Conservation (phyloP, 2,113 vertebrate species). For the Lagopus muta region DNA sequence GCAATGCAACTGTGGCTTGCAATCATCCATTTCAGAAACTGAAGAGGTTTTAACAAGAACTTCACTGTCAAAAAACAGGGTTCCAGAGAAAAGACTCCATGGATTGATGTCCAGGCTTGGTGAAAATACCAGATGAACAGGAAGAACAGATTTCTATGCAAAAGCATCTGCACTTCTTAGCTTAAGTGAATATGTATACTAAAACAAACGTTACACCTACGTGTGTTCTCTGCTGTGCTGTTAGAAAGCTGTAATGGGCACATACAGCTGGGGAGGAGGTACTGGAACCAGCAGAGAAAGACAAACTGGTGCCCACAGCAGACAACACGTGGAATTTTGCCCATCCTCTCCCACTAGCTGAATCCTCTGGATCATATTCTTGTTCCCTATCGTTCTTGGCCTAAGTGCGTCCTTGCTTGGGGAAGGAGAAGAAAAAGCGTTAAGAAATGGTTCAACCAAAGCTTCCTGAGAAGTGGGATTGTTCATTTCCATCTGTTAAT, state of each 20-base stretch:
- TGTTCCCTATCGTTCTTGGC: background rate
- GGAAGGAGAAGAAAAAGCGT: background rate
- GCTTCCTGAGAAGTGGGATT: conserved; percentile 19
- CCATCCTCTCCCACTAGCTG: background rate
- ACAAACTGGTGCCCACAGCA: background rate
- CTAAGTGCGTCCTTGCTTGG: background rate
- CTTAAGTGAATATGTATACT: background rate
- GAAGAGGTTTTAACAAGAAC: background rate
- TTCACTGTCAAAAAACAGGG: background rate
- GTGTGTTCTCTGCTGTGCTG: background rate
- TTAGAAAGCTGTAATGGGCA: background rate
- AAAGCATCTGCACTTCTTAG: background rate
- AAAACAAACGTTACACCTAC: fast-evolving
- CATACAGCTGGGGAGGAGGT: background rate
- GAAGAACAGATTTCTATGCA: fast-evolving
- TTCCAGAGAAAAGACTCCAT: background rate
- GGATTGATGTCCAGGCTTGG: background rate
- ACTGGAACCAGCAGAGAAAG: background rate
- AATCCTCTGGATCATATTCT: background rate
- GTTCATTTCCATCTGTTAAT: background rate
- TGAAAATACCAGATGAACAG: background rate
- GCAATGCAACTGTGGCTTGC: background rate
- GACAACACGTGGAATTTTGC: background rate
- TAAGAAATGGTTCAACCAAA: conserved; percentile 5
- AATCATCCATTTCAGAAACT: background rate